Conservation (phyloP, 2,113 vertebrate species). For the Geococcyx californianus region DNA sequence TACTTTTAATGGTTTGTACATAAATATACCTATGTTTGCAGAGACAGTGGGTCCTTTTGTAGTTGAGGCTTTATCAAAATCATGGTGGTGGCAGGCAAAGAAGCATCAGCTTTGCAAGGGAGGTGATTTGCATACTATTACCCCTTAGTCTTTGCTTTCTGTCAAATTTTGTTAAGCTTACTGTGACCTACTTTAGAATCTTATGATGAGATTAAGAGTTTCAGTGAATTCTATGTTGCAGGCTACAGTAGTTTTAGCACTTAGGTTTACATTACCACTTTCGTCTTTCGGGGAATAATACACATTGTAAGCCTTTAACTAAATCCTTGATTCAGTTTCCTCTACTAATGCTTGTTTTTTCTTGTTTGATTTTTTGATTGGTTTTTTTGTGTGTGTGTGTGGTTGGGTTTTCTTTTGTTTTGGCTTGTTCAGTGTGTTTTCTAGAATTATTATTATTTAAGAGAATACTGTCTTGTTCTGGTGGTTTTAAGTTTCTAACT, state of each 20-base stretch:
- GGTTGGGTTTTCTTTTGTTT: no score
- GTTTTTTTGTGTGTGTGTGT: neutral
- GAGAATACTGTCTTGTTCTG: neutral
- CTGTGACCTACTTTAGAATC: conserved; percentile 75
- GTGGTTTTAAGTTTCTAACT: neutral
- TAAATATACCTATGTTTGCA: neutral
- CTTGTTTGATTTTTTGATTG: neutral
- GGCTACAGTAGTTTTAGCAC: neutral
- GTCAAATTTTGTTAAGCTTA: conserved; percentile 66
- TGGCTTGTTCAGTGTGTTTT: neutral
- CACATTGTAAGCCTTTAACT: neutral
- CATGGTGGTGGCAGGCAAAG: neutral
- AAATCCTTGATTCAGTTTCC: neutral
- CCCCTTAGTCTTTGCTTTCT: conserved; percentile 45
- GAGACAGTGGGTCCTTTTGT: neutral
- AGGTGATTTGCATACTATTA: conserved; percentile 59
- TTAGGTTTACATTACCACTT: conserved; percentile 1
- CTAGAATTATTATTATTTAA: neutral
- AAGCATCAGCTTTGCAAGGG: conserved; percentile 9
- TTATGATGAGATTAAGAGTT: conserved; percentile 61
- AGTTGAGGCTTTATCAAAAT: conserved; percentile 26
- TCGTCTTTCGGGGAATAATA: conserved; percentile 50
- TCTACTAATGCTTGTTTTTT: neutral
- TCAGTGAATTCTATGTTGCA: conserved; percentile 4
- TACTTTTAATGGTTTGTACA: neutral